Percentiles rank a stretch among this genome's conserved stretches.
Evolutionary conservation across 2,797 vertebrate genomes (phyloP).

Genomic region (Neosalanx taihuensis): DNA sequence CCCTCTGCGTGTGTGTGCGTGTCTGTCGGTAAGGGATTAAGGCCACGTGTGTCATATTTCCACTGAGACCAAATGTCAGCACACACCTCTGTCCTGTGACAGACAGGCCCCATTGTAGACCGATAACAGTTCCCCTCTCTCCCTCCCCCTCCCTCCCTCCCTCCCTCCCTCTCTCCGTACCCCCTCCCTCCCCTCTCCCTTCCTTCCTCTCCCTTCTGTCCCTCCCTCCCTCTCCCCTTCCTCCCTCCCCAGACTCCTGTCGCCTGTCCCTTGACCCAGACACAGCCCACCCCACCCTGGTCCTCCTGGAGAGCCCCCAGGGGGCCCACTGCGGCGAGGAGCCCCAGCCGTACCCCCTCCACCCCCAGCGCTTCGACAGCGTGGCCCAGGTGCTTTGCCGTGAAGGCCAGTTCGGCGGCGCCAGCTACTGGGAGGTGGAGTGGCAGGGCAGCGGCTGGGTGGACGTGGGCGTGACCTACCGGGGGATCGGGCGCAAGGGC

Average conservation of each 20-base stretch:
- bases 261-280: constrained; percentile 57
- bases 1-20: neutral
- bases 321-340: constrained; percentile 67
- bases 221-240: neutral
- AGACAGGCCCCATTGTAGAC: neutral
- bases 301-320: constrained; percentile 58
- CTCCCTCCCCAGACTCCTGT: constrained; percentile 45
- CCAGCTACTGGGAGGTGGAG: constrained; percentile 74
- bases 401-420: constrained; percentile 58
- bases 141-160: neutral
- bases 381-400: constrained; percentile 66
- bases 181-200: neutral
- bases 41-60: constrained; percentile 28
- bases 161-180: neutral
- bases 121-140: neutral
- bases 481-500: constrained; percentile 64
- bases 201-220: neutral
- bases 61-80: constrained; percentile 23
- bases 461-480: constrained; percentile 67
- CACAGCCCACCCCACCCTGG: constrained; percentile 64
- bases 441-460: constrained; percentile 67
- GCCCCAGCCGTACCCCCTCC: constrained; percentile 59
- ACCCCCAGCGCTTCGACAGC: constrained; percentile 63
- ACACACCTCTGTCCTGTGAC: neutral
- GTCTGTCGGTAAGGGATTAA: constrained; percentile 43